Conservation (phyloP, 1,140 invertebrate genomes). For the Ips typographus region DNA sequence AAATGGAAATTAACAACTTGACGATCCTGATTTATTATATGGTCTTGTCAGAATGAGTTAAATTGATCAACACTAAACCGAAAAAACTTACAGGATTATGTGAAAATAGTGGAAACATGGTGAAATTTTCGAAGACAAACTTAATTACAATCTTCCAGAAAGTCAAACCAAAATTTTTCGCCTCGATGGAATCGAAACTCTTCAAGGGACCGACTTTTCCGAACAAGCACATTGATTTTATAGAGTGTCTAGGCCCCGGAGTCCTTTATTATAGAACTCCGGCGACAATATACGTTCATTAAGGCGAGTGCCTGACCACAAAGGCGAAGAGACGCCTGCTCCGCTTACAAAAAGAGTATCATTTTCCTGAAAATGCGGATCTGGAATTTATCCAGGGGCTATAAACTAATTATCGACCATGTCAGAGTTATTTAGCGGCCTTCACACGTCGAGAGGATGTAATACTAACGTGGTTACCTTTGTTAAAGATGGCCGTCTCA, state of each 20-base stretch:
- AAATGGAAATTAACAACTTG: too few species aligned
- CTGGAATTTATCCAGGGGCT: slow-evolving; percentile 6
- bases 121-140: too few species aligned
- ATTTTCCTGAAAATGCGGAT: slow-evolving; percentile 11
- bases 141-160: too few species aligned
- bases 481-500: neutral
- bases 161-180: too few species aligned
- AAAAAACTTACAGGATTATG: too few species aligned
- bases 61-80: too few species aligned
- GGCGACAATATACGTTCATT: slow-evolving; percentile 10
- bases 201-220: too few species aligned
- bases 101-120: too few species aligned
- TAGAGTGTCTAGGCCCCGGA: neutral
- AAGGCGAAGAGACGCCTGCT: slow-evolving; percentile 1
- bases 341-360: slow-evolving; percentile 10
- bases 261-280: neutral
- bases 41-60: too few species aligned
- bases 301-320: slow-evolving; percentile 2
- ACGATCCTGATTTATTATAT: too few species aligned
- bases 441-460: slow-evolving; percentile 3
- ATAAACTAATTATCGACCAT: slow-evolving; percentile 5
- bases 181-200: too few species aligned
- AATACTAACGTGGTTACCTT: slow-evolving; percentile 5
- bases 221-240: slow-evolving; percentile 6
- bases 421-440: slow-evolving; percentile 3